Evolutionary conservation across 2,797 vertebrate genomes (phyloP), one percentile per base, ranked within the genome.

Genomic region (Trachurus trachurus): DNA sequence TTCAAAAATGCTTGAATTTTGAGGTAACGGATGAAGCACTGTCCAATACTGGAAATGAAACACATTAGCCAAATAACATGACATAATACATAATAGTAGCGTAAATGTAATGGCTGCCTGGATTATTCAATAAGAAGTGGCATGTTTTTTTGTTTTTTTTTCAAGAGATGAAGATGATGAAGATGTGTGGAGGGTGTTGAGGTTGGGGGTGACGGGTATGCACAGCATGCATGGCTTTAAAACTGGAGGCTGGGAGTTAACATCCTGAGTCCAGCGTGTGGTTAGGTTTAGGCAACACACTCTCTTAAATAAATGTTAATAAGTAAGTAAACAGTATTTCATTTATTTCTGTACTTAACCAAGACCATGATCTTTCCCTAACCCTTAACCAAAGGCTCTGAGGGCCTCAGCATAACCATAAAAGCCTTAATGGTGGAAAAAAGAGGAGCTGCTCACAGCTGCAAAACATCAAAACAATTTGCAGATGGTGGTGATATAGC

Each of bases 391-490:
- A 64, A 81, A 21, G 40, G 19, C 45, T 66, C 21, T 34, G 42
- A 76, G 19, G 42, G 52, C 80, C 22, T 66, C 11, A 76, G 59
- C 54, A 61, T 68, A 72, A 75, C 61, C 57, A 66, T 71, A 71
- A 87, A 44, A 85, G 53, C 34, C n/a, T 71, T 73, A 63, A 77
- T 81, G 68, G 74, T 16, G 66, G 83, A 63, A 73, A 73, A 81
- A 37, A 66, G 22, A 82, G 61, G 42, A 70, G 81, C 40, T 22
- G 69, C 56, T 70, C 71, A 26, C 80, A 84, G 74, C 78, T 84
- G 85, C 58, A 78, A 63, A 42, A 69, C 45, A 85, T 85, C 61
- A 76, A 50, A 54, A 63, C 59, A 81, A 61, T 60, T 45, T 81
- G 45, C 37, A 39, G 39, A 78, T 63, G 61, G 17, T 21, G 65